These are phyloP conservation scores for Coendou prehensilis DNA, from an alignment of 2,797 vertebrate species.

Conservation along the genomic window DNA sequence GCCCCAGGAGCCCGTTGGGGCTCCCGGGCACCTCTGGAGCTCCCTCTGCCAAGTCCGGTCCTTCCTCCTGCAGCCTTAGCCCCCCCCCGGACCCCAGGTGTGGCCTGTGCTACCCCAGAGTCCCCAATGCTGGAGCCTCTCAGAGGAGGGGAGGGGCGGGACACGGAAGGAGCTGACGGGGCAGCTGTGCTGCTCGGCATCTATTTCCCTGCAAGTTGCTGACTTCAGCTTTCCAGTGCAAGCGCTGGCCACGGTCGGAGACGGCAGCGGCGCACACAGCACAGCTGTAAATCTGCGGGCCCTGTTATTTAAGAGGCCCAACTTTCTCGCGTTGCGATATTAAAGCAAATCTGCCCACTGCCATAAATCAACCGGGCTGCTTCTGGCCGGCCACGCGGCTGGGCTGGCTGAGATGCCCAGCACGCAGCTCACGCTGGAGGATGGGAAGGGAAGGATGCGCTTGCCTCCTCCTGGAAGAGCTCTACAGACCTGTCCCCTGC, in stretches of 20 bases:
- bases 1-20: too few relatives aligned
- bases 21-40: neutral
- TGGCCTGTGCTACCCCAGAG: neutral
- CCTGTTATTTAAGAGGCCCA: conserved; percentile 82
- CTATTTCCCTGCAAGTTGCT: conserved; percentile 81
- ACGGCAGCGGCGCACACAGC: conserved; percentile 71
- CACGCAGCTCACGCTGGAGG: neutral
- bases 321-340: conserved; percentile 82
- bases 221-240: conserved; percentile 72
- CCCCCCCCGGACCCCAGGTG: neutral
- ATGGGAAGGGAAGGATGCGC: neutral
- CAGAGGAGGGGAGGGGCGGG: neutral
- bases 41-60: neutral
- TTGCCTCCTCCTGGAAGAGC: neutral
- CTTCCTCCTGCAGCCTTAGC: conserved; percentile 33
- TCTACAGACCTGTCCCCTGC: neutral
- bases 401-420: conserved; percentile 25
- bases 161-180: conserved; percentile 82
- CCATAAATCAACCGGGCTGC: conserved; percentile 80
- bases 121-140: neutral
- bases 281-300: conserved; percentile 85
- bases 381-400: conserved; percentile 58
- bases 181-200: conserved; percentile 65
- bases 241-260: conserved; percentile 74
- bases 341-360: conserved; percentile 84